phyloP scores from a whole-genome alignment of 2,888 invertebrate species.

The Sarcophaga subvicina region DNA sequence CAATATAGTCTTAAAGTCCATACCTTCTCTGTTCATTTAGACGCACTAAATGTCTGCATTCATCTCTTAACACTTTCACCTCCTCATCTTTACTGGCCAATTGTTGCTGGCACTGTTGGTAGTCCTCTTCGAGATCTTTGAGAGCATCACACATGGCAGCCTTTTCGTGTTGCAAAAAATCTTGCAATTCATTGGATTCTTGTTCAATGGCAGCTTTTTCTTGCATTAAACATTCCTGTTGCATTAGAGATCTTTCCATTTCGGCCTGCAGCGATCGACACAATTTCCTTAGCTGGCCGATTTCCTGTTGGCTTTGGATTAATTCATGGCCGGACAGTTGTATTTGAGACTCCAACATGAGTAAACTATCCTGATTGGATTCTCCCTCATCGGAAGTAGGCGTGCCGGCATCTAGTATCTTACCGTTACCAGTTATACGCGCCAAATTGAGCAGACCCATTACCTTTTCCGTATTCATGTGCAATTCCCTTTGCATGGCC shows the following conservation, averaged over 20 bases:
- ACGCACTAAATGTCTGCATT: constrained; percentile 90
- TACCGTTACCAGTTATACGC: constrained; percentile 73
- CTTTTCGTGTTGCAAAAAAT: constrained; percentile 94
- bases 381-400: constrained; percentile 80
- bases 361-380: constrained; percentile 87
- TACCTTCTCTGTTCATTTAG: constrained; percentile 91
- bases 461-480: constrained; percentile 88
- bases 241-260: constrained; percentile 86
- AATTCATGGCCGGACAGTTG: constrained; percentile 89
- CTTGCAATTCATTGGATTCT: constrained; percentile 92
- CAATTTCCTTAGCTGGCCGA: constrained; percentile 86
- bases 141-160: constrained; percentile 90
- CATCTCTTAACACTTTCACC: constrained; percentile 86
- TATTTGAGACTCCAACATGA: constrained; percentile 89
- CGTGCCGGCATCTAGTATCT: constrained; percentile 75
- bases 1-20: neutral
- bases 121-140: constrained; percentile 87
- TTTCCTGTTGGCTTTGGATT: constrained; percentile 89
- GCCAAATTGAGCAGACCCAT: constrained; percentile 84
- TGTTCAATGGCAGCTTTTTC: constrained; percentile 90
- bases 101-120: constrained; percentile 78
- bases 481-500: constrained; percentile 88
- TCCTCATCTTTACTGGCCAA: constrained; percentile 83
- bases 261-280: constrained; percentile 89
- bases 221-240: constrained; percentile 86